A percentile compares a stretch with the other conserved stretches of the same genome.
Conservation (phyloP, 2,888 invertebrate species). For the Druceiella hillmani region DNA sequence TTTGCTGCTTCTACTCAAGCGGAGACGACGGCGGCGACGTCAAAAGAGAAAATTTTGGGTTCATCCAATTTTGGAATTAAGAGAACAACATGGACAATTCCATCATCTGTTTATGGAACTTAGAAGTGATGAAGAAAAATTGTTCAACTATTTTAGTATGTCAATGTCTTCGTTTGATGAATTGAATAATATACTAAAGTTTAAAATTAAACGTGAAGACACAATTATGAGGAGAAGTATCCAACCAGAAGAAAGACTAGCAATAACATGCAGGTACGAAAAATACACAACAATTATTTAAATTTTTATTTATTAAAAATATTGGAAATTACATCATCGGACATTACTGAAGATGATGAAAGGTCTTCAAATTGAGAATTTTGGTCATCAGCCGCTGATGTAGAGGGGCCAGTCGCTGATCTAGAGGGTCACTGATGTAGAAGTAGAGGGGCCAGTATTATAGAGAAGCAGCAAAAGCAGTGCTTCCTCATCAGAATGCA, state of each 20-base stretch:
- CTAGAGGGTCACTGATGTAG: too few relatives aligned
- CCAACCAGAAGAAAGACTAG: slow-evolving; percentile 12
- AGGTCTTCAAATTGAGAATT: too few relatives aligned
- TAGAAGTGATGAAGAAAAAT: slow-evolving; percentile 20
- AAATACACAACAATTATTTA: slow-evolving; percentile 18
- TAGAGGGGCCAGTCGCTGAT: too few relatives aligned
- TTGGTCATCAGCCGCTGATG: too few relatives aligned
- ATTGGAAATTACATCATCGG: slow-evolving; percentile 18
- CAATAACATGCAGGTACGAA: slow-evolving; percentile 21
- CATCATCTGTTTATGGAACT: slow-evolving; percentile 21
- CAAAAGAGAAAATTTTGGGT: slow-evolving; percentile 21
- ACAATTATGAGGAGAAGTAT: slow-evolving; percentile 6
- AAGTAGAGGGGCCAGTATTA: too few relatives aligned
- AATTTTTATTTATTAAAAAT: slow-evolving; percentile 23
- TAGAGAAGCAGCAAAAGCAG: too few relatives aligned
- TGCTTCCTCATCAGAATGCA: too few relatives aligned
- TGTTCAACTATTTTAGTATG: slow-evolving; percentile 23
- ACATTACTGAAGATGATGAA: slow-evolving; percentile 21
- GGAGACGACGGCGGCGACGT: slow-evolving; percentile 18
- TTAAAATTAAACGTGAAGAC: slow-evolving; percentile 10
- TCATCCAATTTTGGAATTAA: slow-evolving; percentile 19
- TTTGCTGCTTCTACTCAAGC: slow-evolving; percentile 21
- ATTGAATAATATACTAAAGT: slow-evolving; percentile 17
- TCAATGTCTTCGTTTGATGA: slow-evolving; percentile 20
- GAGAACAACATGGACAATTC: slow-evolving; percentile 21